These are phyloP conservation scores for Zaprionus capensis DNA, from an alignment of 1,140 invertebrate genomes.

Conservation along the genomic window DNA sequence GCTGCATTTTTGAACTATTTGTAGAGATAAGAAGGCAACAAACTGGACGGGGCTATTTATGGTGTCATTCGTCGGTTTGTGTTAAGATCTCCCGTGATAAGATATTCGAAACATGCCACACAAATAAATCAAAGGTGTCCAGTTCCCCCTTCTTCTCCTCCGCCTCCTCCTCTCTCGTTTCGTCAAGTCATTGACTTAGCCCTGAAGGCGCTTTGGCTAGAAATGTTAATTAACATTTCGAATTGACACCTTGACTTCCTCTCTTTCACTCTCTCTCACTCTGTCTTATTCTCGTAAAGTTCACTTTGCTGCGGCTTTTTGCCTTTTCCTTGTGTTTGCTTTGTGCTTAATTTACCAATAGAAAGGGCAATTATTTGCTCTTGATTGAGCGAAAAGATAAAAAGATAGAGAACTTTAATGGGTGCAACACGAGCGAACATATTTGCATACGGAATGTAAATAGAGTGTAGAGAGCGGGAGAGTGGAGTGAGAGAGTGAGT, in stretches of 20 bases:
- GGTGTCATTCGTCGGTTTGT: constrained; percentile 20
- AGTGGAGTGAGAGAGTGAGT: neutral
- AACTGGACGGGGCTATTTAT: constrained; percentile 9
- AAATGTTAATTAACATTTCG: constrained; percentile 38
- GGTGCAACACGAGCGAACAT: constrained; percentile 1
- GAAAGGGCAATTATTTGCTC: constrained; percentile 38
- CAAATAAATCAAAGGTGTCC: constrained; percentile 23
- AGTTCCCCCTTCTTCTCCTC: constrained; percentile 3
- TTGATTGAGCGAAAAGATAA: constrained; percentile 12
- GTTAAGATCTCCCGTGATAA: constrained; percentile 19
- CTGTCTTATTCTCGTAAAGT: constrained; percentile 1
- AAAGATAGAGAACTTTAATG: constrained; percentile 3
- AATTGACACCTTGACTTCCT: constrained; percentile 31
- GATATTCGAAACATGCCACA: constrained; percentile 15
- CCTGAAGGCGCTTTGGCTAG: constrained; percentile 9
- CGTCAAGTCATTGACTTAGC: constrained; percentile 17
- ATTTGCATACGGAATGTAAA: neutral
- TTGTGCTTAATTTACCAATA: constrained; percentile 20
- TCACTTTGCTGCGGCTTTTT: constrained; percentile 9
- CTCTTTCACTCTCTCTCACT: neutral
- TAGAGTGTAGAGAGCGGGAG: neutral
- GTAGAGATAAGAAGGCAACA: constrained; percentile 2
- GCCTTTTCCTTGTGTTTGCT: constrained; percentile 19
- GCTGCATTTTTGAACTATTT: constrained; percentile 11
- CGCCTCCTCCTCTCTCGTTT: neutral